These are phyloP conservation scores for Passer domesticus DNA, from an alignment of 2,113 vertebrate species.

Conservation along the genomic window DNA sequence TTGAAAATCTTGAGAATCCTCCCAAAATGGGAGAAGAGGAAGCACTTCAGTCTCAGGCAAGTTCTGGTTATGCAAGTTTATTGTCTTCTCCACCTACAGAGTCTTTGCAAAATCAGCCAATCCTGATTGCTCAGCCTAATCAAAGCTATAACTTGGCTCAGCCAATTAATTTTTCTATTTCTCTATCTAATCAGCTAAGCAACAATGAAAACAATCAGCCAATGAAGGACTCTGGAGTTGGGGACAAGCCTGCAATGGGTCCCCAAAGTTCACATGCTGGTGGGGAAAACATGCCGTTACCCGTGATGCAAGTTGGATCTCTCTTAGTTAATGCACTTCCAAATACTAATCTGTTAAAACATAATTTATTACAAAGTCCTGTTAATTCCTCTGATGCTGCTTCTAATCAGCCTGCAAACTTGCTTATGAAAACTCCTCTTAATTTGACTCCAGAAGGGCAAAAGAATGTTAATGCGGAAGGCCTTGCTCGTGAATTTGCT, in stretches of 20 bases:
- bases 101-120: slow-evolving; percentile 82
- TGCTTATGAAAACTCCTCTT: slow-evolving; percentile 61
- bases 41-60: slow-evolving; percentile 79
- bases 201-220: slow-evolving; percentile 72
- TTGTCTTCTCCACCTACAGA: slow-evolving; percentile 83
- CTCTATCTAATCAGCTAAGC: slow-evolving; percentile 68
- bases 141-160: slow-evolving; percentile 83
- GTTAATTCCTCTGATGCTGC: slow-evolving; percentile 59
- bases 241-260: slow-evolving; percentile 45
- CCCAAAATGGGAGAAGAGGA: slow-evolving; percentile 86
- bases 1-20: slow-evolving; percentile 95
- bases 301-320: slow-evolving; percentile 44
- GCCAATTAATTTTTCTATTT: slow-evolving; percentile 67
- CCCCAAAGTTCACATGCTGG: slow-evolving; percentile 18
- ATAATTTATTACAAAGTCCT: slow-evolving; percentile 57
- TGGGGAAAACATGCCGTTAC: slow-evolving; percentile 31
- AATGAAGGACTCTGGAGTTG: slow-evolving; percentile 55
- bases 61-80: slow-evolving; percentile 88
- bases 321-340: slow-evolving; percentile 27
- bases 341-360: slow-evolving; percentile 64
- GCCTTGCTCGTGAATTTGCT: slow-evolving; percentile 22
- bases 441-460: slow-evolving; percentile 78
- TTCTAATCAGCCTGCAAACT: slow-evolving; percentile 40
- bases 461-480: slow-evolving; percentile 55
- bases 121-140: slow-evolving; percentile 89